A percentile compares a stretch with the other conserved stretches of the same genome.
phyloP scores from a whole-genome alignment of 2,888 invertebrate genomes.

The Hofmannophila pseudospretella region DNA sequence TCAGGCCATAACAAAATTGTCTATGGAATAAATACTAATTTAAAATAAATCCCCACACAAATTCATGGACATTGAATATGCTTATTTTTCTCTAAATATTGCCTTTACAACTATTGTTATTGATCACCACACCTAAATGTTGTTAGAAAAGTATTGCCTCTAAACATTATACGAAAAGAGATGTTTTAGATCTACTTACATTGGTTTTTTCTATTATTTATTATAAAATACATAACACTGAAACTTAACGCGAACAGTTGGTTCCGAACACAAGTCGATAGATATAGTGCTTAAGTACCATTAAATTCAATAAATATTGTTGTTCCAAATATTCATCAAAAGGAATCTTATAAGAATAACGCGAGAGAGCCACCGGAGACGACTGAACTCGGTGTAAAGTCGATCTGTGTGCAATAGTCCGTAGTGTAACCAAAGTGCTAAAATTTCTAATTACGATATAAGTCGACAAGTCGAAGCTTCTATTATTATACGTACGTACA shows the following conservation, averaged over 20 bases:
- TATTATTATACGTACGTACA: conserved; percentile 61
- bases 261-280: conserved; percentile 36
- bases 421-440: conserved; percentile 66
- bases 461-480: conserved; percentile 68
- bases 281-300: conserved; percentile 58
- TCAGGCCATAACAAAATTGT: conserved; percentile 45
- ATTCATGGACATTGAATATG: conserved; percentile 46
- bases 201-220: conserved; percentile 44
- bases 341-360: conserved; percentile 34
- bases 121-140: conserved; percentile 68
- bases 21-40: conserved; percentile 49
- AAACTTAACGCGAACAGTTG: conserved; percentile 48
- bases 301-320: conserved; percentile 38
- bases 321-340: conserved; percentile 31
- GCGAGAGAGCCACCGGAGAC: conserved; percentile 56
- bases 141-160: conserved; percentile 75
- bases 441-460: conserved; percentile 61
- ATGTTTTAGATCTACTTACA: conserved; percentile 66
- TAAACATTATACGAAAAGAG: conserved; percentile 66
- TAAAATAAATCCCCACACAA: conserved; percentile 43
- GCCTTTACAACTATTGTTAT: conserved; percentile 69
- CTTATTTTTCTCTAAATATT: conserved; percentile 59
- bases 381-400: conserved; percentile 41
- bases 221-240: conserved; percentile 32
- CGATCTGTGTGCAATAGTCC: conserved; percentile 52